Evolutionary conservation across 1,140 invertebrate genomes (phyloP).

Genomic region (Caenorhabditis tropicalis): DNA sequence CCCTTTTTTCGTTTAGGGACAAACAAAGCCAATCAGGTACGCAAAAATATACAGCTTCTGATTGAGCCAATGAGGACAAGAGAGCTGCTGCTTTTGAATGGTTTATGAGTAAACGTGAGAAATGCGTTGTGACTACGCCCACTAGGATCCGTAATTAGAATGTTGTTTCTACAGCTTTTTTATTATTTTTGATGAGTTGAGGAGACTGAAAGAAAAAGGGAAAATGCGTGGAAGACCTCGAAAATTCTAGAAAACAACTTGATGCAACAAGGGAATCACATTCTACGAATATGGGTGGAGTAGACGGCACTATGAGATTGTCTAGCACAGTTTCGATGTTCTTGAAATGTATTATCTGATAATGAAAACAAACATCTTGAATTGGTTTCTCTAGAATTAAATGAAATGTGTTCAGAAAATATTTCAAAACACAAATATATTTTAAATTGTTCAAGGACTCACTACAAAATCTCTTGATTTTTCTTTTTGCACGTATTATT

Average conservation of each 20-base stretch:
- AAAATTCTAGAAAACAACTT: slow-evolving; percentile 4
- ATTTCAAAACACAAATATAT: too few species aligned
- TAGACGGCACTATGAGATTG: not conserved
- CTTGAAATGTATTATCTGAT: not conserved
- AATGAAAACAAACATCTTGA: not conserved
- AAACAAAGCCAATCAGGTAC: slow-evolving; percentile 31
- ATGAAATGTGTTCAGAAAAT: too few species aligned
- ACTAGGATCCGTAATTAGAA: slow-evolving; percentile 38
- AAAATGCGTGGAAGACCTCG: not conserved
- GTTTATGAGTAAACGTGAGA: slow-evolving; percentile 28
- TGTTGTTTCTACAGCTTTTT: slow-evolving; percentile 9
- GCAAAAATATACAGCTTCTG: not conserved
- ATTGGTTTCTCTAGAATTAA: not conserved
- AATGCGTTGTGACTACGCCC: not conserved
- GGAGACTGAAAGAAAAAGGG: not conserved
- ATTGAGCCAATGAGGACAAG: slow-evolving; percentile 15
- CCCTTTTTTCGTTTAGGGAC: not conserved
- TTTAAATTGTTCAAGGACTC: too few species aligned
- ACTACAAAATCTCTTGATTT: too few species aligned
- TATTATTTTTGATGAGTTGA: slow-evolving; percentile 20
- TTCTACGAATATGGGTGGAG: not conserved
- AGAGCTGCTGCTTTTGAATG: not conserved
- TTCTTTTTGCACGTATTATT: too few species aligned
- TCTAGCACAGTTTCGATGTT: not conserved
- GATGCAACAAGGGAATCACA: not conserved